Percentiles rank a stretch among this genome's conserved stretches.
These are phyloP conservation scores for Crocallis elinguaria DNA, from an alignment of 2,888 invertebrate genomes.

Conservation along the genomic window DNA sequence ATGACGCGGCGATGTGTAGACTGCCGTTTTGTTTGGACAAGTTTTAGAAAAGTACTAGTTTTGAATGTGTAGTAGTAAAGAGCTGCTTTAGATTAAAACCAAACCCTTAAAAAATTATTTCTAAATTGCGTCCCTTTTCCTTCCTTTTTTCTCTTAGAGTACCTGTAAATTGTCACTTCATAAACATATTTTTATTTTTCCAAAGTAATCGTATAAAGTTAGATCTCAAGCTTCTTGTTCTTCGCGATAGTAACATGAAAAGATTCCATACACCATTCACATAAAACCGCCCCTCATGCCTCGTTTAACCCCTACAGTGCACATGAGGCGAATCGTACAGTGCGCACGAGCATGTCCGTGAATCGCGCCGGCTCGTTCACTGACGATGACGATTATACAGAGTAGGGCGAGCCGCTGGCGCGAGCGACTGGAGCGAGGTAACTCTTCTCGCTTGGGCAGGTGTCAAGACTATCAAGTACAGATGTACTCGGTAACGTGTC, in stretches of 20 bases:
- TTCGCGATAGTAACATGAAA: too few relatives aligned
- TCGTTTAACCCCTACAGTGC: constrained; percentile 30
- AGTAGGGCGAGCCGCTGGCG: constrained; percentile 20
- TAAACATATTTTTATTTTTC: too few relatives aligned
- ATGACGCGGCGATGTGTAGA: background rate
- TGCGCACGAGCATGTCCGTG: constrained; percentile 27
- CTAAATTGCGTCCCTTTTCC: too few relatives aligned
- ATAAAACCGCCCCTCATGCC: background rate
- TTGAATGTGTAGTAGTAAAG: background rate
- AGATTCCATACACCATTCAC: background rate
- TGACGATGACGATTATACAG: constrained; percentile 34
- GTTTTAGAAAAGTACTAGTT: background rate
- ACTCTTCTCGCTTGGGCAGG: constrained; percentile 26
- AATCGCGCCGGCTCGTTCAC: constrained; percentile 29
- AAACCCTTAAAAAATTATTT: too few relatives aligned
- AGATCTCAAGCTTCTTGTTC: too few relatives aligned
- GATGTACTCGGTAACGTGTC: background rate
- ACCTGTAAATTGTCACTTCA: too few relatives aligned
- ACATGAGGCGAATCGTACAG: constrained; percentile 24
- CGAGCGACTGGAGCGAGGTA: constrained; percentile 20
- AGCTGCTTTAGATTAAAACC: too few relatives aligned
- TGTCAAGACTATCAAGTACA: constrained; percentile 16
- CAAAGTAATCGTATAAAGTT: too few relatives aligned
- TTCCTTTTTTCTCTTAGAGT: too few relatives aligned
- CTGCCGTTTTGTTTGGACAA: background rate